Evolutionary conservation across 2,113 vertebrate species (phyloP).

Genomic region (Chlamydotis undulata): DNA sequence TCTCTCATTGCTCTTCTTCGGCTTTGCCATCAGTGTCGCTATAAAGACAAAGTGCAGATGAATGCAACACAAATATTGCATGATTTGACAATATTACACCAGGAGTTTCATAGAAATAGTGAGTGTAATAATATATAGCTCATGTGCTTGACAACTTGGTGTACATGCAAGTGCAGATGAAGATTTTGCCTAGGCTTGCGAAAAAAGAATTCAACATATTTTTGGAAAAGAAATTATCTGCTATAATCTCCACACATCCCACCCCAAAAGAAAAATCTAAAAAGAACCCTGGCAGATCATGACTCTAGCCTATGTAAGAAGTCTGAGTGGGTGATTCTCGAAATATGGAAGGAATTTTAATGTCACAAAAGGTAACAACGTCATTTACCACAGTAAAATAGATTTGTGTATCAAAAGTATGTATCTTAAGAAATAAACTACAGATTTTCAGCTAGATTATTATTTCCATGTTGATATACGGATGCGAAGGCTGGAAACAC

Average conservation of each 20-base stretch:
- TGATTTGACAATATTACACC: background rate
- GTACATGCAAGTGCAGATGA: background rate
- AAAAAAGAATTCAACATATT: background rate
- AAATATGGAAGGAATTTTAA: background rate
- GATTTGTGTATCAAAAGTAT: background rate
- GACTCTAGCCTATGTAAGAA: background rate
- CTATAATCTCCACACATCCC: background rate
- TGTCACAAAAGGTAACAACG: background rate
- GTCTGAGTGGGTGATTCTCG: background rate
- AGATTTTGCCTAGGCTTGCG: background rate
- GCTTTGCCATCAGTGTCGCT: background rate
- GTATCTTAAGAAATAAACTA: background rate
- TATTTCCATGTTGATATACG: background rate
- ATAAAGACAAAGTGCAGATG: background rate
- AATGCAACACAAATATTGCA: background rate
- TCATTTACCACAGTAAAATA: background rate
- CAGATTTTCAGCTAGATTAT: background rate
- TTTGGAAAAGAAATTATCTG: background rate
- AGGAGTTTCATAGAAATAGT: background rate
- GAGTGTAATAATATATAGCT: background rate
- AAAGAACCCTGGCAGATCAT: background rate
- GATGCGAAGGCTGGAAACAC: background rate
- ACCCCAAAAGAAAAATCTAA: background rate
- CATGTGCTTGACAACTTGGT: background rate
- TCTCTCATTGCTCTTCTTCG: background rate